These are phyloP conservation scores for Eupithecia dodoneata DNA, from an alignment of 2,888 invertebrate genomes.

Conservation along the genomic window DNA sequence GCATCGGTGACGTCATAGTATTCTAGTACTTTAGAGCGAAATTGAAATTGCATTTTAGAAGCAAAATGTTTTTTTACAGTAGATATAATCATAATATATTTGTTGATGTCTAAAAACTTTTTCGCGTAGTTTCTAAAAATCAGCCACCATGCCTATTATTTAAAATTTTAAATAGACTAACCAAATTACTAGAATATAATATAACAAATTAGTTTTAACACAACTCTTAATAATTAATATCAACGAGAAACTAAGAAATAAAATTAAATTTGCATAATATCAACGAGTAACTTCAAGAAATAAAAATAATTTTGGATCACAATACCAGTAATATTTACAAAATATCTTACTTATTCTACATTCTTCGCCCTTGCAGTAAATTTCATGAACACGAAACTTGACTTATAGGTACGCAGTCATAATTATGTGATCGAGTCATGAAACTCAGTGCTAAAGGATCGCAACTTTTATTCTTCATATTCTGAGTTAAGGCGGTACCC, in stretches of 20 bases:
- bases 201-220: constrained; percentile 14
- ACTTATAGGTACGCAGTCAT: not conserved
- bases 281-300: constrained; percentile 16
- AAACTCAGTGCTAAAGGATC: not conserved
- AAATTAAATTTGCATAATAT: constrained; percentile 16
- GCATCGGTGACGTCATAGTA: too few species aligned
- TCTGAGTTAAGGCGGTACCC: too few species aligned
- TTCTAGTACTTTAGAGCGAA: too few species aligned
- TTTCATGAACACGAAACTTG: not conserved
- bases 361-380: not conserved
- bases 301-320: constrained; percentile 15
- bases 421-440: not conserved
- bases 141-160: too few species aligned
- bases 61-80: too few species aligned
- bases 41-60: too few species aligned
- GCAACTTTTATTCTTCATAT: not conserved
- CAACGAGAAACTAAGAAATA: constrained; percentile 16
- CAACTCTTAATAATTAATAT: constrained; percentile 27
- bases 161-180: not conserved
- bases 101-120: too few species aligned
- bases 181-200: constrained; percentile 10
- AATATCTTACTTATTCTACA: not conserved
- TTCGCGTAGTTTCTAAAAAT: too few species aligned
- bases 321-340: not conserved
- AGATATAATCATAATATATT: too few species aligned